A percentile compares a stretch with the other conserved stretches of the same genome.
Evolutionary conservation across 2,113 vertebrate species (phyloP).

Genomic region (Apodemus speciosus): DNA sequence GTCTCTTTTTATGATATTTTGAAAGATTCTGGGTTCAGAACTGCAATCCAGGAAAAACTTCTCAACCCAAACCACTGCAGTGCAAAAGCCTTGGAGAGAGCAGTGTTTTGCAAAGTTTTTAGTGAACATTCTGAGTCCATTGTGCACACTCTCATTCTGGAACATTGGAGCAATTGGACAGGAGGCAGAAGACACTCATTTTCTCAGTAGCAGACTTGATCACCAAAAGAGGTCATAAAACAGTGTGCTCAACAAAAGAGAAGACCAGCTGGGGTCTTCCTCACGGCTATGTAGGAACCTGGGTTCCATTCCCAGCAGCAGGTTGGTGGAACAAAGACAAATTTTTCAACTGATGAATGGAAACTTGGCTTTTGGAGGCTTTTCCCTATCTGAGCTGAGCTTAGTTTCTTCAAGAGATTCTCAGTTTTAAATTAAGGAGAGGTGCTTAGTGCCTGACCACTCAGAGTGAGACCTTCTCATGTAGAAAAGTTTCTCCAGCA

Average conservation of each 20-base stretch:
- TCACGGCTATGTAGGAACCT: too few species aligned
- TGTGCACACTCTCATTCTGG: fast-evolving
- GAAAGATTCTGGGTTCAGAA: constrained; percentile 48
- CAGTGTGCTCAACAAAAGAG: not conserved
- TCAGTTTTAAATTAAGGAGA: not conserved
- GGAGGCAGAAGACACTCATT: not conserved
- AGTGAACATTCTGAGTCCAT: not conserved
- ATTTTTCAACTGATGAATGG: not conserved
- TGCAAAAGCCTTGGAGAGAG: not conserved
- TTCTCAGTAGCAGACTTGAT: fast-evolving
- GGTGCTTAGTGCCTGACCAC: too few species aligned
- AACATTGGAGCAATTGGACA: not conserved
- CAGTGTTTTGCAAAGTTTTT: not conserved
- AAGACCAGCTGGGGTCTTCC: not conserved
- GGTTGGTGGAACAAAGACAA: not conserved
- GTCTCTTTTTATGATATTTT: not conserved
- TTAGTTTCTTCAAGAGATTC: not conserved
- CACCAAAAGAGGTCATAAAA: not conserved
- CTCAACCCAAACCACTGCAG: not conserved
- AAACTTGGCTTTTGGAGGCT: not conserved
- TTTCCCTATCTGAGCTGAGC: not conserved
- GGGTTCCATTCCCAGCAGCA: not conserved
- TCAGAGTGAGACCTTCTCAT: too few species aligned
- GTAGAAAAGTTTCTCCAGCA: not conserved
- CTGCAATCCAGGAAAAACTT: constrained; percentile 25